A percentile compares a stretch with the other conserved stretches of the same genome.
phyloP scores from a whole-genome alignment of 2,113 vertebrate genomes.

The Proteles cristata region DNA sequence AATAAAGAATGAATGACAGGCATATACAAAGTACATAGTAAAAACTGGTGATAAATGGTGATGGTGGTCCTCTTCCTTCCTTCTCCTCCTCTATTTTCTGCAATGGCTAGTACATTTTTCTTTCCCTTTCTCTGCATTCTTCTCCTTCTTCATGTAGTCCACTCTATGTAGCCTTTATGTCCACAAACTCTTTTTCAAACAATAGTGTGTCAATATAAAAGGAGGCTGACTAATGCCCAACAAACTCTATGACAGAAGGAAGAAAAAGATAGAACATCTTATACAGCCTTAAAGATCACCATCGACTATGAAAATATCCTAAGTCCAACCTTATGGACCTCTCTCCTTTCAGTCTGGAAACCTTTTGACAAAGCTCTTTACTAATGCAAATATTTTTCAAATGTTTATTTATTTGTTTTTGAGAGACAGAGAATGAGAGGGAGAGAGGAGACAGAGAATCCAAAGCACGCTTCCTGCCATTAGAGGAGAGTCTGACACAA shows the following conservation, averaged over 20 bases:
- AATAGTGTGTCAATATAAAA: not conserved
- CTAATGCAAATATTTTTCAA: not conserved
- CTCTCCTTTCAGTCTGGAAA: not conserved
- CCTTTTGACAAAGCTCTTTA: not conserved
- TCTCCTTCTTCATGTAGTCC: not conserved
- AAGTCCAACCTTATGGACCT: not conserved
- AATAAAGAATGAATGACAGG: not conserved
- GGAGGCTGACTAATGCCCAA: not conserved
- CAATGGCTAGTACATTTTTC: not conserved
- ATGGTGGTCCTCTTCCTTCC: not conserved
- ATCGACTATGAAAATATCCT: not conserved
- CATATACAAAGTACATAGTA: not conserved
- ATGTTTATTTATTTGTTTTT: no score
- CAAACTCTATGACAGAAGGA: not conserved
- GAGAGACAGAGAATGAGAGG: no score
- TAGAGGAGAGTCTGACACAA: no score
- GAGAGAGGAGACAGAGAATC: no score
- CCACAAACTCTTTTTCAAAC: not conserved
- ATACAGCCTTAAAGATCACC: not conserved
- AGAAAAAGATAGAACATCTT: not conserved
- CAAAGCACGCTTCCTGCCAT: no score
- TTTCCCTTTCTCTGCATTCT: not conserved
- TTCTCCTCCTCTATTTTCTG: no score
- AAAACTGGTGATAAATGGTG: not conserved
- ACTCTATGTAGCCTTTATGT: not conserved